Evolutionary conservation across 2,113 vertebrate genomes (phyloP).

Genomic region (Petaurus breviceps): DNA sequence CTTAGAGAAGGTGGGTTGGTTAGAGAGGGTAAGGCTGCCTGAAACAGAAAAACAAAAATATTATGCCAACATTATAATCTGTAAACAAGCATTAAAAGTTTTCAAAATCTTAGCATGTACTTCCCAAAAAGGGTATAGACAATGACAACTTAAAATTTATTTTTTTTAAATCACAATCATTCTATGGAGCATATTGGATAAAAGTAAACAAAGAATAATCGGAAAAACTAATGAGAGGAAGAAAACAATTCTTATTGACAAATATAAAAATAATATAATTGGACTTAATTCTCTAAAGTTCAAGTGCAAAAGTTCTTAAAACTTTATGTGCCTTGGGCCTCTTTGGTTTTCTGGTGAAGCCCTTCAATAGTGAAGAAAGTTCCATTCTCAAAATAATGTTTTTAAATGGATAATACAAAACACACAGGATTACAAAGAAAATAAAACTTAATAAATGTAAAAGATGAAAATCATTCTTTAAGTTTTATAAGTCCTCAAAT

Average conservation of each 20-base stretch:
- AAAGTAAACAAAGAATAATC: neutral
- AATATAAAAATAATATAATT: neutral
- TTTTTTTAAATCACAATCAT: neutral
- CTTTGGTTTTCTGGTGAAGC: too few species aligned
- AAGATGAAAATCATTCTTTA: neutral
- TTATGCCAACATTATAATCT: neutral
- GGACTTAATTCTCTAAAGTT: neutral
- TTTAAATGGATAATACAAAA: neutral
- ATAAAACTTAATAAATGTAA: neutral
- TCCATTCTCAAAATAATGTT: too few species aligned
- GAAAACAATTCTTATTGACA: neutral
- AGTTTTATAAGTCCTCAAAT: neutral
- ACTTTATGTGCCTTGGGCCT: neutral
- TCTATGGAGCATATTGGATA: neutral
- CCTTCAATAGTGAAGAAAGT: neutral
- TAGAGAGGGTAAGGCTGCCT: slow-evolving; percentile 95
- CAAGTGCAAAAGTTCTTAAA: neutral
- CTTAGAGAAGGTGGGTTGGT: slow-evolving; percentile 95
- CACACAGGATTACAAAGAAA: neutral
- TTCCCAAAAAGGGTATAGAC: neutral
- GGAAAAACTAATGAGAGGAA: neutral
- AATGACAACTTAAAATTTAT: neutral
- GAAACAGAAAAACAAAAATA: slow-evolving; percentile 37
- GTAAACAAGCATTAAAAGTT: fast-evolving
- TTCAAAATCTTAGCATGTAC: neutral